A percentile compares a stretch with the other conserved stretches of the same genome.
Evolutionary conservation across 2,888 invertebrate species (phyloP).

Genomic region (Antitype chi): DNA sequence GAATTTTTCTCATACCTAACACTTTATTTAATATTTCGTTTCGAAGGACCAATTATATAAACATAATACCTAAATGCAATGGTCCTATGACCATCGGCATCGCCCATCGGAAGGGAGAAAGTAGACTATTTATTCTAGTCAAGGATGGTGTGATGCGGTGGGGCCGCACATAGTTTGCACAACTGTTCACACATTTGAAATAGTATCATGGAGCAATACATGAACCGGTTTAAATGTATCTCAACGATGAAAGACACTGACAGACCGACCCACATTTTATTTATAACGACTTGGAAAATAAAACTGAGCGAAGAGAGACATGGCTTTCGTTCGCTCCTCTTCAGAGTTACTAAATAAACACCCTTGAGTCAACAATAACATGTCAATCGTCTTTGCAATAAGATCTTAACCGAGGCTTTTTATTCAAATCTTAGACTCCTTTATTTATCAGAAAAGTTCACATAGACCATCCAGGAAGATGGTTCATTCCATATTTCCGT

Average conservation of each 20-base stretch:
- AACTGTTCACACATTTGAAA: conserved; percentile 45
- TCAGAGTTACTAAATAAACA: conserved; percentile 12
- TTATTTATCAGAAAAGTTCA: not conserved
- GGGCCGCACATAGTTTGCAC: conserved; percentile 35
- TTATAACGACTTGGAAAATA: conserved; percentile 38
- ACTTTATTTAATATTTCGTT: not conserved
- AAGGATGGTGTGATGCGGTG: no score
- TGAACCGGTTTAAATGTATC: conserved; percentile 58
- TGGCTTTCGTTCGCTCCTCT: conserved; percentile 18
- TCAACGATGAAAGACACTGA: conserved; percentile 46
- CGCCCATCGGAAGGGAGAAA: conserved; percentile 7
- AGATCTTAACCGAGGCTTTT: not conserved
- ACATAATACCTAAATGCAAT: not conserved
- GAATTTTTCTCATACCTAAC: not conserved
- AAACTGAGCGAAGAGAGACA: conserved; percentile 13
- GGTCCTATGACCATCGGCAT: not conserved
- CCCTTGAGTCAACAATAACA: not conserved
- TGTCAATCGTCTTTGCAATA: not conserved
- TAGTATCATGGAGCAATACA: conserved; percentile 44
- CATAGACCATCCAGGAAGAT: not conserved
- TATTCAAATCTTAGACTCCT: not conserved
- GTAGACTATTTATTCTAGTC: conserved; percentile 7
- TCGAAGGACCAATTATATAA: conserved; percentile 25
- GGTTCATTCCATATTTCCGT: not conserved
- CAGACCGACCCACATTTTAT: conserved; percentile 57